These are phyloP conservation scores for Clarias gariepinus DNA, from an alignment of 2,113 vertebrate species.

Conservation along the genomic window DNA sequence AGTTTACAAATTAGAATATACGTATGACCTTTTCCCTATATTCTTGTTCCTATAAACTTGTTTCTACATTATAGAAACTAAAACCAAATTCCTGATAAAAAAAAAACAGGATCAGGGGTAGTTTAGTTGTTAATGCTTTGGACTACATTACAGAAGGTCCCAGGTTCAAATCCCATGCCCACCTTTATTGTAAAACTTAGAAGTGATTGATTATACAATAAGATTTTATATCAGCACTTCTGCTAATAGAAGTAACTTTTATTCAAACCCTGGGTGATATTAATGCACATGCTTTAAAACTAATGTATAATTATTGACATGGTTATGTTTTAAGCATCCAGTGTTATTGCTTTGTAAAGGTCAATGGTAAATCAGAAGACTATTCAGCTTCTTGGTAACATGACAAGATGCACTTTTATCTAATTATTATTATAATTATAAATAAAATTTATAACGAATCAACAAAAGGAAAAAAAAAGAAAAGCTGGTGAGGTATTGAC, in stretches of 20 bases:
- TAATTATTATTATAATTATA: background rate
- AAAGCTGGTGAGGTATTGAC: too few relatives aligned
- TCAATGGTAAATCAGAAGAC: background rate
- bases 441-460: too few relatives aligned
- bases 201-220: background rate
- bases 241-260: background rate
- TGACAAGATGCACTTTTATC: background rate
- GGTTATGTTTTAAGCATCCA: background rate
- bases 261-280: background rate
- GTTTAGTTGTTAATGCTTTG: background rate
- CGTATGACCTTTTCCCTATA: too few relatives aligned
- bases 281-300: too few relatives aligned
- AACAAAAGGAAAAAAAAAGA: too few relatives aligned
- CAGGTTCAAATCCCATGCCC: too few relatives aligned
- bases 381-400: background rate
- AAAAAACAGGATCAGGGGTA: too few relatives aligned
- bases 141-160: too few relatives aligned
- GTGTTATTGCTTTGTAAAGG: background rate
- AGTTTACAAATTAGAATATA: too few relatives aligned
- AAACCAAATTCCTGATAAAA: background rate
- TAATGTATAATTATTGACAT: background rate
- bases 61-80: background rate
- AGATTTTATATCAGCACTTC: background rate
- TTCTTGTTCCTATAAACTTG: too few relatives aligned
- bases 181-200: too few relatives aligned